Conservation (phyloP, 2,888 invertebrate genomes). For the Mesorhabditis belari region DNA sequence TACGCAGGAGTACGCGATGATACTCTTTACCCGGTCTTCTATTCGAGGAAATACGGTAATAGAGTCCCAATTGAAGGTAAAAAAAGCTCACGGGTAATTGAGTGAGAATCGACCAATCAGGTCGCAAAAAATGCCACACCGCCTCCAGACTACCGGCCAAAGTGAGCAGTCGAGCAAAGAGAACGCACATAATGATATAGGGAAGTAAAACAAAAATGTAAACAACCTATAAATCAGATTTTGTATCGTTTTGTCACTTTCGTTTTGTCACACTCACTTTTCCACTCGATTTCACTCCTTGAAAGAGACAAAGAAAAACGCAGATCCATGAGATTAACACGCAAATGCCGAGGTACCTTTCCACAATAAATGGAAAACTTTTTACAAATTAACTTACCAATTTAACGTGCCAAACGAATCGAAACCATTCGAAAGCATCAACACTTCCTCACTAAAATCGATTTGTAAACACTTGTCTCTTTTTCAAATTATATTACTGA, state of each 20-base stretch:
- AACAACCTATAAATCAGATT: constrained; percentile 53
- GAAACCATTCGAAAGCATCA: constrained; percentile 44
- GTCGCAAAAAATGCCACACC: constrained; percentile 72
- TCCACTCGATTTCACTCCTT: constrained; percentile 73
- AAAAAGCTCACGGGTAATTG: not conserved
- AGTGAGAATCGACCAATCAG: constrained; percentile 53
- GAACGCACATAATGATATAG: constrained; percentile 59
- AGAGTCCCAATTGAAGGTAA: not conserved
- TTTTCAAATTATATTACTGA: constrained; percentile 31
- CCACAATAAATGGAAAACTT: not conserved
- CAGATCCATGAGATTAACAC: constrained; percentile 73
- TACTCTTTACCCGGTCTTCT: too few species aligned
- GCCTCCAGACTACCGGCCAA: constrained; percentile 73
- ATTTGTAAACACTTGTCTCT: not conserved
- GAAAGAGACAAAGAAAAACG: constrained; percentile 71
- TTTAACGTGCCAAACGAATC: constrained; percentile 51
- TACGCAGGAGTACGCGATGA: too few species aligned
- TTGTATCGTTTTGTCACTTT: too few species aligned
- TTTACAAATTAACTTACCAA: constrained; percentile 49
- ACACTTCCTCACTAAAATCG: constrained; percentile 45
- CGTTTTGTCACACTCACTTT: constrained; percentile 60
- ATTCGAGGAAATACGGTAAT: too few species aligned
- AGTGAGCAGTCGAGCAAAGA: constrained; percentile 72
- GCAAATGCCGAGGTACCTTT: constrained; percentile 66
- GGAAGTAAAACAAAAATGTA: constrained; percentile 58